Percentiles rank a stretch among this genome's conserved stretches.
Conservation (phyloP, 2,888 invertebrate genomes). For the Thymelicus lineola region DNA sequence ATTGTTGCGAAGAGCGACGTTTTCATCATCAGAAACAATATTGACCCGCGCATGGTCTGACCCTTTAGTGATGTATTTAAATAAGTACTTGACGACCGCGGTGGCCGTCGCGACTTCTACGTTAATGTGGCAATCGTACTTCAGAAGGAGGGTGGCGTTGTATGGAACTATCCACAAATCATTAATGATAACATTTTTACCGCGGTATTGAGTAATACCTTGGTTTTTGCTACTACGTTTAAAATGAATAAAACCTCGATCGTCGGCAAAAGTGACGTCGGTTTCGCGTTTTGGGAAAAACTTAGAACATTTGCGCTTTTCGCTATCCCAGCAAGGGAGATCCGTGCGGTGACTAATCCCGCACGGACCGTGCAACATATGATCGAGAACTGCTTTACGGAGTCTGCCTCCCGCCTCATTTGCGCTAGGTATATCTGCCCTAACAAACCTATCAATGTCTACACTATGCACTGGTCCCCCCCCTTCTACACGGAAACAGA, state of each 20-base stretch:
- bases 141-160: slow-evolving; percentile 34
- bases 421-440: slow-evolving; percentile 22
- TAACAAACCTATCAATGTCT: slow-evolving; percentile 14
- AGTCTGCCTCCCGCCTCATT: background rate
- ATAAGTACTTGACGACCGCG: slow-evolving; percentile 31
- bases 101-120: slow-evolving; percentile 22
- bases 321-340: slow-evolving; percentile 9
- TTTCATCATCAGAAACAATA: slow-evolving; percentile 3
- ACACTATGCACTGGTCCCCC: slow-evolving; percentile 29
- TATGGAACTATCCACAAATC: slow-evolving; percentile 39
- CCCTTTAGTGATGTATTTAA: slow-evolving; percentile 36
- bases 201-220: background rate
- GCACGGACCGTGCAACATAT: slow-evolving; percentile 6
- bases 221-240: slow-evolving; percentile 2
- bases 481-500: slow-evolving; percentile 23
- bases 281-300: background rate
- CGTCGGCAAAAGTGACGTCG: slow-evolving; percentile 20
- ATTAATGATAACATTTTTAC: background rate
- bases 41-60: slow-evolving; percentile 19
- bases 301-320: background rate
- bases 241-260: slow-evolving; percentile 38
- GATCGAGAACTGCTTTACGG: slow-evolving; percentile 18
- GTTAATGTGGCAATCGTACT: slow-evolving; percentile 35
- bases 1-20: background rate
- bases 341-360: too few relatives aligned